Conservation (phyloP, 2,113 vertebrate species). For the Desmodus rotundus region DNA sequence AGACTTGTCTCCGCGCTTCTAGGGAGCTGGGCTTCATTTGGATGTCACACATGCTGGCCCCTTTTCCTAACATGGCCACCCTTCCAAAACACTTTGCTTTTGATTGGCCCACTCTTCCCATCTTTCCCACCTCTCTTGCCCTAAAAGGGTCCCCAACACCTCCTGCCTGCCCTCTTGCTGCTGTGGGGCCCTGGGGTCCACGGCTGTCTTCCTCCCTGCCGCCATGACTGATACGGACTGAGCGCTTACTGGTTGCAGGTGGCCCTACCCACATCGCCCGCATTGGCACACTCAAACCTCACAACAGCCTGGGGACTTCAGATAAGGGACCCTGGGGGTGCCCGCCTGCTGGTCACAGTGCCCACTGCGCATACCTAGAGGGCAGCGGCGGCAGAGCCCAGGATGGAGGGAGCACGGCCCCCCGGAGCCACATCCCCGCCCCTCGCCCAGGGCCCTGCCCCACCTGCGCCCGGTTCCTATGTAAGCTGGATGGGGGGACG, state of each 20-base stretch:
- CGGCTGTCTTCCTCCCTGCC: background rate
- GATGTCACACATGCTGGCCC: background rate
- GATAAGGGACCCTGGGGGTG: background rate
- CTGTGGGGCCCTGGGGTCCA: background rate
- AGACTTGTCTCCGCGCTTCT: background rate
- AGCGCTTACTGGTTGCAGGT: background rate
- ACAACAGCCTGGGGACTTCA: background rate
- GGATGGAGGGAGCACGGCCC: too few relatives aligned
- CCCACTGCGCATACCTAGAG: background rate
- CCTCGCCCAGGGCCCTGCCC: too few relatives aligned
- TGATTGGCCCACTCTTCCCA: background rate
- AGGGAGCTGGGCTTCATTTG: background rate
- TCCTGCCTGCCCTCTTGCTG: too few relatives aligned
- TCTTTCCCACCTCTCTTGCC: background rate
- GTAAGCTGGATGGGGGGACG: background rate
- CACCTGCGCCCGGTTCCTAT: background rate
- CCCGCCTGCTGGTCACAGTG: background rate
- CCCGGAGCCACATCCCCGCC: background rate
- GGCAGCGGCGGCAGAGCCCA: background rate
- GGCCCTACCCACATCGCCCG: background rate
- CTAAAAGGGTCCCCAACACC: background rate
- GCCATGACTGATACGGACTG: background rate
- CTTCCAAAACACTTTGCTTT: background rate
- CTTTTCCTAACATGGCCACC: background rate
- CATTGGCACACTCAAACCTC: background rate